Conservation (phyloP, 2,797 vertebrate genomes). For the Limnodromus scolopaceus region DNA sequence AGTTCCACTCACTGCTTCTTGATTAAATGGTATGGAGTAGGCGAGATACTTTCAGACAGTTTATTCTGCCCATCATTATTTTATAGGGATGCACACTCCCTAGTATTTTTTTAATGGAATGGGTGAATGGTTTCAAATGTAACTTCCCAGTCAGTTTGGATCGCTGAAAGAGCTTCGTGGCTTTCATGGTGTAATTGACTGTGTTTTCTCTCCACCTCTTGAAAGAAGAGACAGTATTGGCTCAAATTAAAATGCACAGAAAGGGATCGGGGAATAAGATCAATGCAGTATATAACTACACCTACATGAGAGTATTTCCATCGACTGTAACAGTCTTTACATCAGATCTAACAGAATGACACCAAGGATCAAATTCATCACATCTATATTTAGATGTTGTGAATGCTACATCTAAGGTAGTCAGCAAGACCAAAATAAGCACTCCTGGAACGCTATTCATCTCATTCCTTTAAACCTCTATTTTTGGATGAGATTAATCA, state of each 20-base stretch:
- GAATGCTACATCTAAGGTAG: conserved; percentile 28
- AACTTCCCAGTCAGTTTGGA: conserved; percentile 50
- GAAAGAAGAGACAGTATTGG: conserved; percentile 26
- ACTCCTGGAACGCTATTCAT: not conserved
- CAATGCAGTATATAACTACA: conserved; percentile 32
- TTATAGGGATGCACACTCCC: conserved; percentile 22
- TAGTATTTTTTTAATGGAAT: conserved; percentile 59
- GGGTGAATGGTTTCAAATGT: conserved; percentile 38
- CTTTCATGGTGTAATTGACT: conserved; percentile 52
- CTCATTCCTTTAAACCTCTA: not conserved
- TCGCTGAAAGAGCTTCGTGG: conserved; percentile 1
- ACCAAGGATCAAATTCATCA: conserved; percentile 48
- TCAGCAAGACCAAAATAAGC: not conserved
- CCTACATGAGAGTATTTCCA: conserved; percentile 26
- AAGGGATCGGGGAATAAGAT: not conserved
- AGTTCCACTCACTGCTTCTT: conserved; percentile 60
- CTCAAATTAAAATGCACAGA: conserved; percentile 36
- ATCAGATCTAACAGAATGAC: conserved; percentile 32
- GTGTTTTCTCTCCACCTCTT: conserved; percentile 45
- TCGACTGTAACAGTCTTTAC: not conserved
- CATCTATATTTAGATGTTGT: not conserved
- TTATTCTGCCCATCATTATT: conserved; percentile 71
- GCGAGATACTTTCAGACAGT: conserved; percentile 37
- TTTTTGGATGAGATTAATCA: conserved; percentile 16
- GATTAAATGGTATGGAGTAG: conserved; percentile 61